Conservation (phyloP, 2,113 vertebrate species). For the Hemiscyllium ocellatum region DNA sequence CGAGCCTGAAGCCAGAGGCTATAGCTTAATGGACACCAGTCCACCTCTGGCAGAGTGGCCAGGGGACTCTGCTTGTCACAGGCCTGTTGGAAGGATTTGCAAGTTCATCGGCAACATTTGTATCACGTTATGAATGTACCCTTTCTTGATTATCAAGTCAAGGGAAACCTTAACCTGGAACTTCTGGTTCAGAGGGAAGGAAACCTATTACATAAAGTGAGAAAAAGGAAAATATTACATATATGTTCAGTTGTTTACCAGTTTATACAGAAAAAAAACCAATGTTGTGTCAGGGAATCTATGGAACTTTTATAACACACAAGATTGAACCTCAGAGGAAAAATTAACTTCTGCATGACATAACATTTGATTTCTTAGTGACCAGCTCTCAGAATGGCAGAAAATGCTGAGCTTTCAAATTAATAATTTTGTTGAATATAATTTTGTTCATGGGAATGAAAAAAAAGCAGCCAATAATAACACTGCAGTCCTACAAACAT, state of each 20-base stretch:
- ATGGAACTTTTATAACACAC: not conserved
- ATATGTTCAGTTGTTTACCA: not conserved
- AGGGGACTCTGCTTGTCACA: not conserved
- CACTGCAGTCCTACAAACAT: not conserved
- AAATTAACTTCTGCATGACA: not conserved
- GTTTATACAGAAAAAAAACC: not conserved
- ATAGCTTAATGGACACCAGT: no score
- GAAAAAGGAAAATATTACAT: not conserved
- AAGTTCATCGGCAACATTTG: not conserved
- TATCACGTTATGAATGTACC: not conserved
- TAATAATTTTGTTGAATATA: not conserved
- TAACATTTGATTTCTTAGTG: not conserved
- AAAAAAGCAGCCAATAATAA: not conserved
- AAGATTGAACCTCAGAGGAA: not conserved
- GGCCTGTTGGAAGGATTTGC: not conserved
- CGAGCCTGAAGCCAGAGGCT: not conserved
- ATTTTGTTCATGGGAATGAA: not conserved
- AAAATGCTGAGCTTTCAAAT: not conserved
- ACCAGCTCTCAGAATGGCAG: not conserved
- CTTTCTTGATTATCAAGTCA: not conserved
- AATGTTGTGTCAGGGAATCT: not conserved
- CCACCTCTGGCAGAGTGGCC: not conserved
- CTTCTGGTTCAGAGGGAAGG: not conserved
- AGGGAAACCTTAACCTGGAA: not conserved
- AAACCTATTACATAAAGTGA: not conserved